Conservation (phyloP, 1,140 invertebrate species). For the Heliconius eleuchia region DNA sequence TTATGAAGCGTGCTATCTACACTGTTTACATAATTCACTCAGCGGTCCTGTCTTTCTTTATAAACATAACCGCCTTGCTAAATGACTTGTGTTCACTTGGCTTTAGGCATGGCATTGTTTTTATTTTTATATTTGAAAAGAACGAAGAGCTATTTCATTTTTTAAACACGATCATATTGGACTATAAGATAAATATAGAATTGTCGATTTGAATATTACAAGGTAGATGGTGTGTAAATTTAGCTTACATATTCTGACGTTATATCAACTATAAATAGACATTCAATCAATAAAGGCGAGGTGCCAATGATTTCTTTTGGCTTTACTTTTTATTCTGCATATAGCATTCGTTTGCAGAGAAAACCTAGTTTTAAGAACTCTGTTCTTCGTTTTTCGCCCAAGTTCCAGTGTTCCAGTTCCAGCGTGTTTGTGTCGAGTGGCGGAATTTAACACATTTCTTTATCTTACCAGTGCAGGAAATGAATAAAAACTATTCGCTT, state of each 20-base stretch:
- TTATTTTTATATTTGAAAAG: neutral
- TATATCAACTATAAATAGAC: neutral
- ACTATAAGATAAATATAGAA: neutral
- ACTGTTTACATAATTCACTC: conserved; percentile 3
- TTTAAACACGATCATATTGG: too few relatives aligned
- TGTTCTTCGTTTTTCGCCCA: too few relatives aligned
- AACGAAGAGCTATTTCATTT: neutral
- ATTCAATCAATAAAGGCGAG: neutral
- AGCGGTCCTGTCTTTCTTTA: neutral
- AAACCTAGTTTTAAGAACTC: too few relatives aligned
- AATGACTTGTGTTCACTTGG: neutral
- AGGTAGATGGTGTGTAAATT: neutral
- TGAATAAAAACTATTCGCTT: too few relatives aligned
- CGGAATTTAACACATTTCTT: too few relatives aligned
- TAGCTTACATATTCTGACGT: neutral
- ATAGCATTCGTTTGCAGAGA: neutral
- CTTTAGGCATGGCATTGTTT: neutral
- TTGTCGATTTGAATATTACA: neutral
- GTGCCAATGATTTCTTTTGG: neutral
- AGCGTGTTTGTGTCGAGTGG: too few relatives aligned
- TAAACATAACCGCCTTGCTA: neutral
- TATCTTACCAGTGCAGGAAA: too few relatives aligned
- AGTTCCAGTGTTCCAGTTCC: too few relatives aligned
- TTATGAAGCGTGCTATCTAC: conserved; percentile 1
- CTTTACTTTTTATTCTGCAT: neutral